Conservation (phyloP, 2,113 vertebrate genomes). For the Arothron firmamentum region DNA sequence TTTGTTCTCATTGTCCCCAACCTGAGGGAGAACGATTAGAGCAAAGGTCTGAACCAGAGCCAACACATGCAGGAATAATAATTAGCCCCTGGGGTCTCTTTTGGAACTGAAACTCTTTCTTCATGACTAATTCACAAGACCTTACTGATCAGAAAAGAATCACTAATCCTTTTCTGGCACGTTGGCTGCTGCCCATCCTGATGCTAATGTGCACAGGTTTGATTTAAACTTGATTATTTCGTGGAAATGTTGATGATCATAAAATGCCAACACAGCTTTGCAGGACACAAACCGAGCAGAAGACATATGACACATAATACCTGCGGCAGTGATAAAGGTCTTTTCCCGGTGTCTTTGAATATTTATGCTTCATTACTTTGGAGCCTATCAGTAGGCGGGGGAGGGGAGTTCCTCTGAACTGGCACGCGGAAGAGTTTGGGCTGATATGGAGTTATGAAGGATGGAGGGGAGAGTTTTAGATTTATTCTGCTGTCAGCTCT, state of each 20-base stretch:
- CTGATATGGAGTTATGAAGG: slow-evolving; percentile 59
- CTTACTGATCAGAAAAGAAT: slow-evolving; percentile 38
- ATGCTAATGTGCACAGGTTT: no score
- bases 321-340: slow-evolving; percentile 8
- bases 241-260: neutral
- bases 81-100: slow-evolving; percentile 73
- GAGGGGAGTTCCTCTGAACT: slow-evolving; percentile 34
- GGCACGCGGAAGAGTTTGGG: slow-evolving; percentile 42
- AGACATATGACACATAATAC: neutral
- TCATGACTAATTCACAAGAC: slow-evolving; percentile 67
- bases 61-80: slow-evolving; percentile 61
- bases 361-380: slow-evolving; percentile 35
- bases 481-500: slow-evolving; percentile 66
- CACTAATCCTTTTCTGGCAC: slow-evolving; percentile 26
- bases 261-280: no score
- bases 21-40: slow-evolving; percentile 53
- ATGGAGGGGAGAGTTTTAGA: slow-evolving; percentile 52
- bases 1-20: slow-evolving; percentile 38
- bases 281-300: slow-evolving; percentile 8
- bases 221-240: no score
- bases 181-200: slow-evolving; percentile 25
- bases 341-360: slow-evolving; percentile 23
- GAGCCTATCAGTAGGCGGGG: slow-evolving; percentile 39
- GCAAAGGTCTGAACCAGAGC: slow-evolving; percentile 47
- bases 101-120: slow-evolving; percentile 53